Conservation (phyloP, 2,888 invertebrate species). For the Aphodius granarius region DNA sequence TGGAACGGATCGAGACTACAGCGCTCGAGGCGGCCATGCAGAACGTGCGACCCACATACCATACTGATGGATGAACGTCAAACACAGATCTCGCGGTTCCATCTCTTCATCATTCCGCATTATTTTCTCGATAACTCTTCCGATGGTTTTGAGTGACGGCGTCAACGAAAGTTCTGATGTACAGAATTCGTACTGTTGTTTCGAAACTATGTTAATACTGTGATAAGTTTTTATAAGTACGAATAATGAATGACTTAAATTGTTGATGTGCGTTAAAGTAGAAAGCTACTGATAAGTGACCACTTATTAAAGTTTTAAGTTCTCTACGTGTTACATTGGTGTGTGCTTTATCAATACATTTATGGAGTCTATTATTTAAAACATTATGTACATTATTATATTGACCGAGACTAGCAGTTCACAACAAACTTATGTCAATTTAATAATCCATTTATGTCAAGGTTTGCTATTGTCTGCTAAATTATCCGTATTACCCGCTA, state of each 20-base stretch:
- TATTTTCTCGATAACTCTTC: not conserved
- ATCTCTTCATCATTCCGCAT: not conserved
- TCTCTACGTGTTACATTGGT: too few species aligned
- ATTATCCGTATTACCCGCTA: not conserved
- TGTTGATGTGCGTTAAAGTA: not conserved
- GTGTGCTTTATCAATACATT: too few species aligned
- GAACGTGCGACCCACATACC: not conserved
- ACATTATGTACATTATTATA: too few species aligned
- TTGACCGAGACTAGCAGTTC: too few species aligned
- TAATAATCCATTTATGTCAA: too few species aligned
- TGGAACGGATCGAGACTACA: not conserved
- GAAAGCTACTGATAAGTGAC: not conserved
- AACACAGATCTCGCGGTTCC: not conserved
- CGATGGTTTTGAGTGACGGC: not conserved
- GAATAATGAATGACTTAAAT: too few species aligned
- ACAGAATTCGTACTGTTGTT: not conserved
- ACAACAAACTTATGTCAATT: too few species aligned
- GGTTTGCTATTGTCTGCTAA: not conserved
- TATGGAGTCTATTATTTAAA: too few species aligned
- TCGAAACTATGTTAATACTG: not conserved
- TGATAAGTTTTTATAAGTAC: not conserved
- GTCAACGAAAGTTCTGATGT: not conserved
- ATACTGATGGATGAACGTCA: not conserved
- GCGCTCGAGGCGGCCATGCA: not conserved
- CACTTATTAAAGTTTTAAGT: too few species aligned